phyloP scores from a whole-genome alignment of 2,888 invertebrate genomes.

The Lasioglossum lativentre region DNA sequence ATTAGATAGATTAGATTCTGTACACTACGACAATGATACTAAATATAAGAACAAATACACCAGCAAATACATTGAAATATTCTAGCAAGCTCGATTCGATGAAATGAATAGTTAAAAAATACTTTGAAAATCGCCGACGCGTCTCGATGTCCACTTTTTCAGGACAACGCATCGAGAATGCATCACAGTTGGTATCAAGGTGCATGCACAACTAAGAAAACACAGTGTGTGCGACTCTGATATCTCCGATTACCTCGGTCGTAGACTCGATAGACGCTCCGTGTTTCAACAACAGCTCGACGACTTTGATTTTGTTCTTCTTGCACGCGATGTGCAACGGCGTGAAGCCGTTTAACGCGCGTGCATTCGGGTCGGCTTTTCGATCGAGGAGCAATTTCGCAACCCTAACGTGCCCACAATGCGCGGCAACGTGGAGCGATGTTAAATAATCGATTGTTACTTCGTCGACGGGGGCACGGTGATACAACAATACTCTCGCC shows the following conservation, averaged over 20 bases:
- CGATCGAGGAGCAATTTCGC: conserved; percentile 96
- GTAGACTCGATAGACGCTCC: conserved; percentile 93
- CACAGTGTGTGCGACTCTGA: background rate
- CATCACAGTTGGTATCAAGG: background rate
- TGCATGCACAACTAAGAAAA: background rate
- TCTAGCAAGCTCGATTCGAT: background rate
- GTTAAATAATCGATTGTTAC: conserved; percentile 99
- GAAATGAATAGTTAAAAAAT: background rate
- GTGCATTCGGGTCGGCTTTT: conserved; percentile 98
- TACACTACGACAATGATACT: background rate
- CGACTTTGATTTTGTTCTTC: conserved; percentile 98
- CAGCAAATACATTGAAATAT: background rate
- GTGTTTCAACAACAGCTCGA: conserved; percentile 97
- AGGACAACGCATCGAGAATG: background rate
- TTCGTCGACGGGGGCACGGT: conserved; percentile 99
- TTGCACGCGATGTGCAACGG: conserved; percentile 99
- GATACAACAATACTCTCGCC: conserved; percentile 95
- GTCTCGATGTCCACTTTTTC: background rate
- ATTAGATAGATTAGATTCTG: background rate
- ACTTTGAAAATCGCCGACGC: background rate
- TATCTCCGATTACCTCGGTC: conserved; percentile 86
- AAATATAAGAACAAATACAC: background rate
- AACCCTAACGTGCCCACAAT: conserved; percentile 96
- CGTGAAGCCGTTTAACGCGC: conserved; percentile 98
- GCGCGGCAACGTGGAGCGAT: conserved; percentile 97